A percentile compares a stretch with the other conserved stretches of the same genome.
These are phyloP conservation scores for Spialia ferax DNA, from an alignment of 2,888 invertebrate genomes.

Conservation along the genomic window DNA sequence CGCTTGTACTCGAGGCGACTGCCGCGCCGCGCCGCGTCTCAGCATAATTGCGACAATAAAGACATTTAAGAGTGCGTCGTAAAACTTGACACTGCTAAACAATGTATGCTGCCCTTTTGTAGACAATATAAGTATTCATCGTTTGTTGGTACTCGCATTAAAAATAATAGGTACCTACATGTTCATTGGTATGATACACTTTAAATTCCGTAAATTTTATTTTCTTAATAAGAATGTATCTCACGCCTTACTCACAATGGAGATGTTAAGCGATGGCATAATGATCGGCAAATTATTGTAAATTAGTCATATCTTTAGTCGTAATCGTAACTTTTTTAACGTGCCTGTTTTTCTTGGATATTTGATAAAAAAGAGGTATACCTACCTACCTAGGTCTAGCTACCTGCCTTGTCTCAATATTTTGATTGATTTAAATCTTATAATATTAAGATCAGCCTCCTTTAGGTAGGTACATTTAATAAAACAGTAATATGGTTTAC, in stretches of 20 bases:
- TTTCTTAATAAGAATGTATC: conserved; percentile 53
- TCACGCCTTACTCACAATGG: conserved; percentile 36
- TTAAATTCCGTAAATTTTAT: conserved; percentile 42
- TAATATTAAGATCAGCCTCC: too few relatives aligned
- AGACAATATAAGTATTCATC: conserved; percentile 73
- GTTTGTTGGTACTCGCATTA: conserved; percentile 56
- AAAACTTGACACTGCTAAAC: conserved; percentile 74
- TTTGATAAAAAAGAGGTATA: too few relatives aligned
- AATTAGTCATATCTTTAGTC: too few relatives aligned
- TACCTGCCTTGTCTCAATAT: too few relatives aligned
- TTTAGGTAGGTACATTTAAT: too few relatives aligned
- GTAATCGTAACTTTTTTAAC: too few relatives aligned
- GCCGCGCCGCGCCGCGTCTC: conserved; percentile 58
- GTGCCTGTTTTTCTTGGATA: too few relatives aligned
- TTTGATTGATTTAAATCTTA: too few relatives aligned
- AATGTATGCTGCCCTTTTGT: conserved; percentile 76
- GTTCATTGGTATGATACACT: conserved; percentile 16
- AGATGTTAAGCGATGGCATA: neutral
- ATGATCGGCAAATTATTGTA: conserved; percentile 12
- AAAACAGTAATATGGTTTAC: too few relatives aligned
- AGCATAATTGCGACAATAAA: conserved; percentile 75
- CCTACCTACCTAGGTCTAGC: too few relatives aligned
- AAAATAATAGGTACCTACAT: conserved; percentile 32
- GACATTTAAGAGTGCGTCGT: conserved; percentile 78
- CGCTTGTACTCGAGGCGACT: conserved; percentile 45